Percentiles rank a stretch among this genome's conserved stretches.
Conservation (phyloP, 2,113 vertebrate genomes). For the Hyaena hyaena region DNA sequence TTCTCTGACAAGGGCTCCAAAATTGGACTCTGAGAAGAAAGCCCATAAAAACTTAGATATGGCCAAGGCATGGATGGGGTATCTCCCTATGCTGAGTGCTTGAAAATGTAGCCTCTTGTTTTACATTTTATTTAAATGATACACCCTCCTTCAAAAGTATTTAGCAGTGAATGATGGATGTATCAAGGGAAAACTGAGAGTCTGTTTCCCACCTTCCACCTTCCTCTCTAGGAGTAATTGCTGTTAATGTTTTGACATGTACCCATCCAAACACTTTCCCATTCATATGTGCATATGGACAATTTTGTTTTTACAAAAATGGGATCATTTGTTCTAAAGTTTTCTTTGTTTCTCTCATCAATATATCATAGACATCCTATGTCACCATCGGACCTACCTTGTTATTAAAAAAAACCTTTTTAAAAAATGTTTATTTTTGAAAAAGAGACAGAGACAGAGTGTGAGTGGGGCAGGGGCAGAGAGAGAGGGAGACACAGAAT, state of each 20-base stretch:
- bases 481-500: too few species aligned
- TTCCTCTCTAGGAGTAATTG: background rate
- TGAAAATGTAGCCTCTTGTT: background rate
- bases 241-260: background rate
- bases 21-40: background rate
- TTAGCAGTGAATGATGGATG: background rate
- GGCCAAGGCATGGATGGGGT: background rate
- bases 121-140: background rate
- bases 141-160: background rate
- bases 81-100: background rate
- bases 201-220: background rate
- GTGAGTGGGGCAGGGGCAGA: too few species aligned
- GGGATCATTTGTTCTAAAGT: background rate
- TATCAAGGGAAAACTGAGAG: background rate
- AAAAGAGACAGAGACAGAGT: too few species aligned
- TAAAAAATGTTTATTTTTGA: too few species aligned
- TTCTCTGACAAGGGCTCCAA: background rate
- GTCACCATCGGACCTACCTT: background rate
- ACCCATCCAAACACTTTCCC: background rate
- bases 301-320: background rate
- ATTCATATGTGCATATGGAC: background rate
- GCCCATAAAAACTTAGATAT: background rate
- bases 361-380: background rate
- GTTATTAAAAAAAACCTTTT: background rate
- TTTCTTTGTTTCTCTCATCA: conserved; percentile 18